phyloP scores from a whole-genome alignment of 2,113 vertebrate species.

The Sinocyclocheilus anshuiensis region DNA sequence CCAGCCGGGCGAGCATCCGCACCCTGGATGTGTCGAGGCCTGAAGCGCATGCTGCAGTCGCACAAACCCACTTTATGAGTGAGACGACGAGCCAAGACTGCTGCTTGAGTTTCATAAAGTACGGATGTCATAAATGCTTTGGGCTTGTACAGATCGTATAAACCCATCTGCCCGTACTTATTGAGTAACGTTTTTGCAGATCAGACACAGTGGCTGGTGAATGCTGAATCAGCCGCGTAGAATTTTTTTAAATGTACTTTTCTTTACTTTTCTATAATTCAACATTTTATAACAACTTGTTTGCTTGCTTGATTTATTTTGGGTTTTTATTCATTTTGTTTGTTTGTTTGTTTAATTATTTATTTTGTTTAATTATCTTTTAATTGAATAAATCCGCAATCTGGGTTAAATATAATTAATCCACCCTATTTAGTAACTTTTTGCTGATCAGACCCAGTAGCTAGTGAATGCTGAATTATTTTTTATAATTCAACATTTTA shows the following conservation, averaged over 20 bases:
- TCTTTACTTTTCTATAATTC: background rate
- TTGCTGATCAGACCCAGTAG: background rate
- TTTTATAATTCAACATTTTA: too few relatives aligned
- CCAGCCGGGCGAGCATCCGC: background rate
- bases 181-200: background rate
- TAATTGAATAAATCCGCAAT: too few relatives aligned
- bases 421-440: too few relatives aligned
- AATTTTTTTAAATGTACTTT: too few relatives aligned
- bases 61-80: constrained; percentile 4
- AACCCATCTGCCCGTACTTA: constrained; percentile 10
- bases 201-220: background rate
- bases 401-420: too few relatives aligned
- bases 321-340: too few relatives aligned
- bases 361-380: too few relatives aligned
- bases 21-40: constrained; percentile 50
- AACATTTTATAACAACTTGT: too few relatives aligned
- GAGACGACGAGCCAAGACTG: background rate
- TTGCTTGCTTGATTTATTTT: too few relatives aligned
- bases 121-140: background rate
- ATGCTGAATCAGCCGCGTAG: background rate
- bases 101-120: constrained; percentile 14
- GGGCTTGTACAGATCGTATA: background rate
- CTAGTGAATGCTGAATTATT: background rate
- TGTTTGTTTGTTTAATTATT: too few relatives aligned
- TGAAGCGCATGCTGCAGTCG: constrained; percentile 35